Evolutionary conservation across 1,140 invertebrate species (phyloP).

Genomic region (Orius insidiosus): DNA sequence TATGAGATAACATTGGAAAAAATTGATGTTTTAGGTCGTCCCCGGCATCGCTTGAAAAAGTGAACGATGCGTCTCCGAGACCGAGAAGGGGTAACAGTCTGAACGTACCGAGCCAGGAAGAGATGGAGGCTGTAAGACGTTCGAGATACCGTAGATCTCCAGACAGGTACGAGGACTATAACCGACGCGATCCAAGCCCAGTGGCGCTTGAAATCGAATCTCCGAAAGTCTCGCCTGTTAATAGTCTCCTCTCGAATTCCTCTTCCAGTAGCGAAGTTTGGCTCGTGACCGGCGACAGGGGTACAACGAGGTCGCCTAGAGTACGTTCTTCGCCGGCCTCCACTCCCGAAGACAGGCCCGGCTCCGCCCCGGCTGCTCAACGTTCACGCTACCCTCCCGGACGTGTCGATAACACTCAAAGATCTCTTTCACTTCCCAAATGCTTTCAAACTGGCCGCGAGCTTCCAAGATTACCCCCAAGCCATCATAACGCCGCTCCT

Average conservation of each 20-base stretch:
- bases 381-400: constrained; percentile 18
- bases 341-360: constrained; percentile 32
- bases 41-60: constrained; percentile 23
- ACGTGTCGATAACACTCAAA: constrained; percentile 25
- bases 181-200: constrained; percentile 5
- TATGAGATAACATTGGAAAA: constrained; percentile 9
- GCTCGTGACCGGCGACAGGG: constrained; percentile 33
- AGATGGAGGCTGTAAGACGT: constrained; percentile 6
- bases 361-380: constrained; percentile 32
- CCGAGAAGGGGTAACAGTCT: constrained; percentile 15
- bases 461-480: constrained; percentile 19
- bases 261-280: constrained; percentile 37
- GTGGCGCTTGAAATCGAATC: constrained; percentile 17
- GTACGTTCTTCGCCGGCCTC: constrained; percentile 29
- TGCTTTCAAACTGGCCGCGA: constrained; percentile 28
- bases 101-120: constrained; percentile 13
- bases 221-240: constrained; percentile 27
- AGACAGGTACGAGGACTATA: constrained; percentile 11
- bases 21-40: constrained; percentile 18
- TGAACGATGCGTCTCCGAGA: constrained; percentile 16
- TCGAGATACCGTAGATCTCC: constrained; percentile 12
- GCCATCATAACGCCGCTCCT: constrained; percentile 1
- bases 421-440: constrained; percentile 42
- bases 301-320: constrained; percentile 29
- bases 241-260: constrained; percentile 27